These are phyloP conservation scores for Phylloscopus trochiloides DNA, from an alignment of 2,113 vertebrate genomes.

Conservation along the genomic window DNA sequence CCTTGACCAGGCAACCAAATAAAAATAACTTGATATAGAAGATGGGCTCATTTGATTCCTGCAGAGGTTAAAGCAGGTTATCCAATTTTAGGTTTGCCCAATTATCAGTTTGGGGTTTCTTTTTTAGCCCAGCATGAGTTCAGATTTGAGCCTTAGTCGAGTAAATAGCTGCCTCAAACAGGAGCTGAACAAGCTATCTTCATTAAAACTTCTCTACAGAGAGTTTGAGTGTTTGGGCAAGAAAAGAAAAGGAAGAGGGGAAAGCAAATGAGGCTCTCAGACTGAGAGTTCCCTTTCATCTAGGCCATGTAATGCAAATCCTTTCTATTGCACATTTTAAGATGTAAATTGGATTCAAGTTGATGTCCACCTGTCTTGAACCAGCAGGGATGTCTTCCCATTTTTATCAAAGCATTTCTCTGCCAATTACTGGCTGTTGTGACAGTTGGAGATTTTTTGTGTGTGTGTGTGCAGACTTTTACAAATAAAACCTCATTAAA, in stretches of 20 bases:
- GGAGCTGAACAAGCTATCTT: conserved; percentile 37
- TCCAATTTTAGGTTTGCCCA: conserved; percentile 14
- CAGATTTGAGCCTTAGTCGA: neutral
- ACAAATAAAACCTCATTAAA: conserved; percentile 69
- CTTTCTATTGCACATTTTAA: conserved; percentile 44
- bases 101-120: conserved; percentile 16
- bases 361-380: conserved; percentile 69
- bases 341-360: conserved; percentile 64
- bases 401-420: conserved; percentile 53
- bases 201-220: conserved; percentile 63
- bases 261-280: conserved; percentile 26
- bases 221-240: conserved; percentile 25
- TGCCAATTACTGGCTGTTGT: conserved; percentile 58
- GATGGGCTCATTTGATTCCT: neutral
- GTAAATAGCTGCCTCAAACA: conserved; percentile 44
- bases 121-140: conserved; percentile 39
- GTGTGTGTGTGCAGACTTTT: neutral
- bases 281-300: conserved; percentile 44
- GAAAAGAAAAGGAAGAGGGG: neutral
- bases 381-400: conserved; percentile 44
- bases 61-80: neutral
- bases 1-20: neutral
- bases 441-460: conserved; percentile 62
- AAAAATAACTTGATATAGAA: neutral
- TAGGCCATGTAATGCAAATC: conserved; percentile 32